Conservation (phyloP, 1,140 invertebrate genomes). For the Sycophaga agraensis region DNA sequence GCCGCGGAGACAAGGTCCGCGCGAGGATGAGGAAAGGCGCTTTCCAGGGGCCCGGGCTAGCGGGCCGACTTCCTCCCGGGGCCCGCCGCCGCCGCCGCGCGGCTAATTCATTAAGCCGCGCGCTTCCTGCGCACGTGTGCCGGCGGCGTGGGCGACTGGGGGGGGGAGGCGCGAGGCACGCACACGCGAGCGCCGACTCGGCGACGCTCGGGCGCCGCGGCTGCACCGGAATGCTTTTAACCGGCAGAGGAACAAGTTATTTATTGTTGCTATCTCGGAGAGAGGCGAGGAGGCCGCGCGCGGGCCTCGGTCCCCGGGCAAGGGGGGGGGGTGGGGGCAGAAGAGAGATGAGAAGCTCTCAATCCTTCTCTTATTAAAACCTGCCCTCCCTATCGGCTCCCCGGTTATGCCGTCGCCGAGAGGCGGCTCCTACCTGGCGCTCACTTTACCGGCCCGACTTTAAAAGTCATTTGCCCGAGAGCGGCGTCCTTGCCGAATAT, state of each 20-base stretch:
- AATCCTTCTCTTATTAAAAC: slow-evolving; percentile 58
- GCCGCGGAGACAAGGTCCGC: too few species aligned
- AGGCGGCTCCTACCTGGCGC: neutral
- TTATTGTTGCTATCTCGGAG: slow-evolving; percentile 55
- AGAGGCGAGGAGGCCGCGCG: neutral
- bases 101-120: too few species aligned
- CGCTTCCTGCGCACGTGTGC: too few species aligned
- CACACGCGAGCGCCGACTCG: too few species aligned
- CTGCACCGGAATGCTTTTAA: slow-evolving; percentile 53
- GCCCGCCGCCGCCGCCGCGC: too few species aligned
- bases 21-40: too few species aligned
- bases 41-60: too few species aligned
- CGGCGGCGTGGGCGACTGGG: too few species aligned
- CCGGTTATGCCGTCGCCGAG: too few species aligned
- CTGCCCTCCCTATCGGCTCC: slow-evolving; percentile 48
- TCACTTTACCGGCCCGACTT: neutral
- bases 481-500: neutral
- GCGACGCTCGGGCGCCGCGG: too few species aligned
- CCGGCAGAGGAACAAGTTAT: slow-evolving; percentile 52
- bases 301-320: neutral
- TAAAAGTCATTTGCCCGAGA: neutral
- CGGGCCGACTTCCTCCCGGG: too few species aligned
- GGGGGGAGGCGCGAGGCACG: too few species aligned
- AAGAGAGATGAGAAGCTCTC: slow-evolving; percentile 42
- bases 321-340: slow-evolving; percentile 30